Conservation (phyloP, 2,797 vertebrate genomes). For the Rhinella marina region DNA sequence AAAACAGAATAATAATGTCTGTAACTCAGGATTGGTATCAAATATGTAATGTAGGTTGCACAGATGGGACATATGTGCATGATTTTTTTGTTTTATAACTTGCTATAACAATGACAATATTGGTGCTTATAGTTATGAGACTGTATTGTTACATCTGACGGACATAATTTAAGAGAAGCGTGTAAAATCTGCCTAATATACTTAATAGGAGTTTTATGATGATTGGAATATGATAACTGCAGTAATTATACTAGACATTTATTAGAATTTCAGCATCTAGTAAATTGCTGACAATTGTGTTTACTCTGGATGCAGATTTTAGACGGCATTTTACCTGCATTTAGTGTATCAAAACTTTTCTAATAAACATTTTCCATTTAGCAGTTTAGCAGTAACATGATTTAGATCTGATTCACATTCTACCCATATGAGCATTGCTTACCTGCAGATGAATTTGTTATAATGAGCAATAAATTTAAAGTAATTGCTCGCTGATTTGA, state of each 20-base stretch:
- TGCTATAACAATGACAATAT: not conserved
- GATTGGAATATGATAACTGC: too few species aligned
- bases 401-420: constrained; percentile 47
- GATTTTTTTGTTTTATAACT: not conserved
- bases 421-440: constrained; percentile 36
- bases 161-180: not conserved
- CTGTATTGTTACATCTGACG: not conserved
- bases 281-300: not conserved
- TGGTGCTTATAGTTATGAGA: not conserved
- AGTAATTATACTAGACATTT: not conserved
- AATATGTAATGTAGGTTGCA: too few species aligned
- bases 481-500: constrained; percentile 60
- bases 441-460: constrained; percentile 57
- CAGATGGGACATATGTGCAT: not conserved
- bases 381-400: constrained; percentile 23
- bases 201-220: not conserved
- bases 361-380: constrained; percentile 29
- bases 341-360: not conserved
- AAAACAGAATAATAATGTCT: too few species aligned
- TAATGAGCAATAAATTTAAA: constrained; percentile 59
- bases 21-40: too few species aligned
- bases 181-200: not conserved
- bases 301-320: not conserved
- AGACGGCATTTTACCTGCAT: not conserved
- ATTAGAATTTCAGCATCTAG: not conserved